Evolutionary conservation across 2,113 vertebrate species (phyloP).

Genomic region (Xyliphius kryptos): DNA sequence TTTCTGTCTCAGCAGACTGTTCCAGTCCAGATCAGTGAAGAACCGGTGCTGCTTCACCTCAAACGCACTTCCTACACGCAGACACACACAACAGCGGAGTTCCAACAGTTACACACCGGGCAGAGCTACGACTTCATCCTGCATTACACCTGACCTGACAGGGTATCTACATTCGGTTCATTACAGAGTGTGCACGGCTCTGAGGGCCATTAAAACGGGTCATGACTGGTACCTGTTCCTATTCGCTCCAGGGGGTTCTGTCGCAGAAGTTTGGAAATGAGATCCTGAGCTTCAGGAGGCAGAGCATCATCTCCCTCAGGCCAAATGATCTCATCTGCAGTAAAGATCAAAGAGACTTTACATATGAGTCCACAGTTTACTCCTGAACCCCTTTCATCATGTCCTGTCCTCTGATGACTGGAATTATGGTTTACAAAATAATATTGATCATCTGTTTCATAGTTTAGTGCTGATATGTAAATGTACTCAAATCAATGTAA

Average conservation of each 20-base stretch:
- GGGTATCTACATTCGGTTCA: too few relatives aligned
- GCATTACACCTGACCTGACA: too few relatives aligned
- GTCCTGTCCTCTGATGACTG: too few relatives aligned
- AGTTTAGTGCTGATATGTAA: too few relatives aligned
- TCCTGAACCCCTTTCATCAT: too few relatives aligned
- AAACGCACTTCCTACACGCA: conserved; percentile 73
- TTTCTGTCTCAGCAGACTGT: conserved; percentile 92
- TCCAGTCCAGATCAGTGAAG: conserved; percentile 93
- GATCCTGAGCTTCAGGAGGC: conserved; percentile 85
- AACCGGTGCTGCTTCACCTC: conserved; percentile 95
- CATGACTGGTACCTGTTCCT: conserved; percentile 77
- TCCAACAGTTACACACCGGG: too few relatives aligned
- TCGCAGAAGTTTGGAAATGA: conserved; percentile 84
- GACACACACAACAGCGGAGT: neutral
- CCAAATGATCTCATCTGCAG: conserved; percentile 90
- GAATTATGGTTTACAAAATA: too few relatives aligned
- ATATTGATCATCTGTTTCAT: too few relatives aligned
- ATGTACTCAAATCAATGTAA: too few relatives aligned
- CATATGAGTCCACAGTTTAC: neutral
- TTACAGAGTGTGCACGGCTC: too few relatives aligned
- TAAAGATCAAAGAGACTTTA: conserved; percentile 31
- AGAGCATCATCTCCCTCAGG: conserved; percentile 92
- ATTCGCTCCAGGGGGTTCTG: conserved; percentile 92
- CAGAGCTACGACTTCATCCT: too few relatives aligned
- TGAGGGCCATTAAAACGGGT: too few relatives aligned